Base-by-base conservation (phyloP, 2,888 invertebrate genomes). In the Andrena dorsata region DNA sequence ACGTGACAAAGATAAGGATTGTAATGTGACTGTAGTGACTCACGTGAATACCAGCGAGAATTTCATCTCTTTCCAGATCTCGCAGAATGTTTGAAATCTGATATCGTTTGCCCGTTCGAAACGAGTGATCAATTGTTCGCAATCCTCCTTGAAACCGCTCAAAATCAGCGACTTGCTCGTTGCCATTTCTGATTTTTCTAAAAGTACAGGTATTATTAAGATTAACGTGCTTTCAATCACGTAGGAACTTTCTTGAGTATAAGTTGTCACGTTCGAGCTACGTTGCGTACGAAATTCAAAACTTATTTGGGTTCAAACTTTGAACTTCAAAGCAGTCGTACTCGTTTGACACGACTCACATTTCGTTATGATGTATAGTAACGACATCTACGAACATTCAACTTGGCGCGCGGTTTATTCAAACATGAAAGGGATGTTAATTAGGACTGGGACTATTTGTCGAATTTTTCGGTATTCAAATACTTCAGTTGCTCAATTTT, bases 1-100 rank as follows among this genome's bases (percentile, higher is more conserved):
- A 63, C 61, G 61, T 63, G 35, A 20, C 10, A 10, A 0, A 35
- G 66, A 53, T 53, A 53, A 32, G 16, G 23, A 26, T 10, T 32
- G 20, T 32, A 8, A 20, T 8, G 8, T 16, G 32, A 23, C 0
- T 41, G 0, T 20, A 51, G n/a, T 20, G 51, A 82, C 92, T 88
- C 76, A 93, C 93, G 83, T 58, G 77, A 93, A 94, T 49, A 94
- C 82, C 1, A 91, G 72, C 3, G 92, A 90, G 84, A 93, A 93
- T 70, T 93, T 91, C 91, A 92, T 90, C 2, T 90, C 87, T 73
- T 88, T 90, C 94, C 94, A 94, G 20, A 90, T 85, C 20, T 90
- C 83, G 35, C 88, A 86, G 80, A 94, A 94, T 13, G 86, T 89
- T 73, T 91, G 85, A 85, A 92, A 94, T 71, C 91, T 86, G 3